These are phyloP conservation scores for Gymnodraco acuticeps DNA, from an alignment of 2,797 vertebrate genomes.

Conservation along the genomic window DNA sequence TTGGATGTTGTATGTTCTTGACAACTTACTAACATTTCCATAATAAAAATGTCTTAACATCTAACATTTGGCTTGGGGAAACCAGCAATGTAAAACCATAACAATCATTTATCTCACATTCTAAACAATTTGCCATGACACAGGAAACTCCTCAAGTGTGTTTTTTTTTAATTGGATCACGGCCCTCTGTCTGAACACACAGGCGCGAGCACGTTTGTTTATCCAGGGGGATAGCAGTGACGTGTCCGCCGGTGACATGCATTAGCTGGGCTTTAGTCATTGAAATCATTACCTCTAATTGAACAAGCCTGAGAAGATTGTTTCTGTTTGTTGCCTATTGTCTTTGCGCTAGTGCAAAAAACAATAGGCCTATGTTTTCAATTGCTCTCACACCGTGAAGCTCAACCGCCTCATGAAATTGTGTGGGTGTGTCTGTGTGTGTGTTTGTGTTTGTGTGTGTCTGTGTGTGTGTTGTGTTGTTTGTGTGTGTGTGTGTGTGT, in stretches of 20 bases:
- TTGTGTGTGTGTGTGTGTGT: neutral
- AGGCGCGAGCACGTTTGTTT: conserved; percentile 44
- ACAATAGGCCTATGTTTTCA: conserved; percentile 4
- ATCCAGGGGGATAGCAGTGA: conserved; percentile 46
- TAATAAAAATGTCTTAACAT: neutral
- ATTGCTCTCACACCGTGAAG: neutral
- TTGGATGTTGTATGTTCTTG: too few relatives aligned
- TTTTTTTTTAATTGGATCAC: conserved; percentile 40
- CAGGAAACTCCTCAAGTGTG: conserved; percentile 17
- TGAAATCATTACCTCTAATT: conserved; percentile 51
- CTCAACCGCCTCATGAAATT: neutral
- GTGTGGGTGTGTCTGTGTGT: neutral
- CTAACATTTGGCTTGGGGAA: neutral
- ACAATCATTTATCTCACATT: neutral
- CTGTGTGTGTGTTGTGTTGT: neutral
- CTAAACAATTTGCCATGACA: conserved; percentile 24
- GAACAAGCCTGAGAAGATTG: conserved; percentile 10
- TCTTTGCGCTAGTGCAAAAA: neutral
- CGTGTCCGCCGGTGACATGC: conserved; percentile 37
- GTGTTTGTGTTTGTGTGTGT: neutral
- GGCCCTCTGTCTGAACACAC: neutral
- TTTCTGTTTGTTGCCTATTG: conserved; percentile 1
- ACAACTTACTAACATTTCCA: neutral
- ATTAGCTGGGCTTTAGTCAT: conserved; percentile 44
- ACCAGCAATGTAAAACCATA: conserved; percentile 8